Evolutionary conservation across 1,140 invertebrate genomes (phyloP), one percentile per base, ranked within the genome.

Genomic region (Drosophila sechellia): DNA sequence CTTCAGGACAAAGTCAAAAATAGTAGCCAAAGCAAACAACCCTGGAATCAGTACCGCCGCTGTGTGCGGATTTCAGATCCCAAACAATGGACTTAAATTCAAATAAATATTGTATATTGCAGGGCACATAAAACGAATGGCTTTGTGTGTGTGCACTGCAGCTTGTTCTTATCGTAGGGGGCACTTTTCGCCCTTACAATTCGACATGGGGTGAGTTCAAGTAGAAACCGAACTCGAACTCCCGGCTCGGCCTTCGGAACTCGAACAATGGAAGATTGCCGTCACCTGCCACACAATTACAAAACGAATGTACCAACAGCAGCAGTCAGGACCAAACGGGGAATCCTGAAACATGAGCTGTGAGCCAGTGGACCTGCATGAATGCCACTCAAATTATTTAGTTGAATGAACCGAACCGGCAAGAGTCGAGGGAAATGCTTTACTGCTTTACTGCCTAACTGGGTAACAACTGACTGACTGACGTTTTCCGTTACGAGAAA

Each of bases 311-410:
- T 86, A 86, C 81, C 81, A 79, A 37, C 49, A 72, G 59, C 49
- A 43, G 39, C 49, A 57, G 45, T 34, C 65, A 63, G 54, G 57
- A 76, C 40, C 59, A 22, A 22, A 22, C 20, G 3, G 31, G 46
- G 49, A 77, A 77, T 68, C 54, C 77, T 86, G 90, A 91, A 91
- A 91, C 79, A 80, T 90, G 90, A 91, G 90, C 65, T 20, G 43
- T 27, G 31, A 50, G 64, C 60, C 74, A 74, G 64, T 78, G 85
- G 84, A 90, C 84, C 85, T 90, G 85, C 85, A 90, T 90, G 85
- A 91, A 91, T 91, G 89, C 72, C 77, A 86, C 89, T 91, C 89
- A 91, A 91, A 91, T 91, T 91, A 91, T 91, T 83, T 91, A 85
- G 89, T 91, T 91, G 89, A 91, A 81, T 91, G 89, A 91, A 90